phyloP scores from a whole-genome alignment of 2,888 invertebrate species.

The Ypsolopha scabrella region DNA sequence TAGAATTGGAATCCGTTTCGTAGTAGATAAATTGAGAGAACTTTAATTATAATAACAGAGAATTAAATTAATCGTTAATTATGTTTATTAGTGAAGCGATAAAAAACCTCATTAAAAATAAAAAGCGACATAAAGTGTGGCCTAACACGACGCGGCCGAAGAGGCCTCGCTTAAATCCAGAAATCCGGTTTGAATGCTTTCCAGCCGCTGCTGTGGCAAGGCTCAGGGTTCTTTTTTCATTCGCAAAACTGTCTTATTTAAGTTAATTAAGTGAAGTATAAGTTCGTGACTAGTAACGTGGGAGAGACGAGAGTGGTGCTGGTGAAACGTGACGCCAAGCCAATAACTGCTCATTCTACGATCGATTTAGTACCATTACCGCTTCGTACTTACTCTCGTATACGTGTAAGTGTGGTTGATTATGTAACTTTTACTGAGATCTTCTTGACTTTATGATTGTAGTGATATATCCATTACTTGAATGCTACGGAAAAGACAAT shows the following conservation, averaged over 20 bases:
- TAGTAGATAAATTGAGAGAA: slow-evolving; percentile 2
- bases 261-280: slow-evolving; percentile 69
- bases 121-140: slow-evolving; percentile 50
- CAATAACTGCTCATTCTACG: slow-evolving; percentile 1
- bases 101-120: slow-evolving; percentile 51
- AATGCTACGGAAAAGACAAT: too few relatives aligned
- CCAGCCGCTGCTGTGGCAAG: slow-evolving; percentile 19
- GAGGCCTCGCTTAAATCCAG: slow-evolving; percentile 27
- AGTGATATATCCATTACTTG: too few relatives aligned
- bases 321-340: slow-evolving; percentile 37
- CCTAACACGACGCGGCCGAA: slow-evolving; percentile 27
- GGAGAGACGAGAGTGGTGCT: slow-evolving; percentile 28
- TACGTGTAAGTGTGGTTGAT: background rate
- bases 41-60: slow-evolving; percentile 3
- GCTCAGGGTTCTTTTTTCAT: slow-evolving; percentile 39
- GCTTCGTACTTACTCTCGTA: background rate
- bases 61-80: slow-evolving; percentile 15
- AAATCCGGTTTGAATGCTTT: slow-evolving; percentile 50
- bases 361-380: background rate
- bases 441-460: too few relatives aligned
- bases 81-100: slow-evolving; percentile 32
- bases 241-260: slow-evolving; percentile 65
- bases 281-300: slow-evolving; percentile 66
- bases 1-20: background rate
- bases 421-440: too few relatives aligned